Percentiles rank a stretch among this genome's conserved stretches.
Conservation (phyloP, 2,113 vertebrate species). For the Nibea coibor region DNA sequence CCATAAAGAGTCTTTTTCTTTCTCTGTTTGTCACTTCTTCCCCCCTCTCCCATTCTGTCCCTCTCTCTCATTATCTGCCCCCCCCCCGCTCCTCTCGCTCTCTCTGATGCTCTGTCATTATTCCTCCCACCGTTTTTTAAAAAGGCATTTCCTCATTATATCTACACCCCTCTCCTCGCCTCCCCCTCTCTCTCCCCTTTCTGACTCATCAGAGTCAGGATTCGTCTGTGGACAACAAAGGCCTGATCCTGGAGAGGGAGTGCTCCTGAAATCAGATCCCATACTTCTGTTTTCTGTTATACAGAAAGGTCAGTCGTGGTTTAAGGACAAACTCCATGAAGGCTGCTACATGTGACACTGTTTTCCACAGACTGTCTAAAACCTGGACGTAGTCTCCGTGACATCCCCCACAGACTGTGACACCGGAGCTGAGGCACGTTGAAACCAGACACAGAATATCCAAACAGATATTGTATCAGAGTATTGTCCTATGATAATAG, state of each 20-base stretch:
- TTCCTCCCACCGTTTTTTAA: not conserved
- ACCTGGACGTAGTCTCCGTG: too few species aligned
- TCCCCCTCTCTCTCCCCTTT: not conserved
- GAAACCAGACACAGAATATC: too few species aligned
- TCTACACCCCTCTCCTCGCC: not conserved
- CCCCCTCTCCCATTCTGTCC: not conserved
- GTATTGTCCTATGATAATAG: too few species aligned
- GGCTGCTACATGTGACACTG: too few species aligned
- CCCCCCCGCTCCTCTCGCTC: not conserved
- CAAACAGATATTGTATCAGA: too few species aligned
- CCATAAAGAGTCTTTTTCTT: slow-evolving; percentile 43
- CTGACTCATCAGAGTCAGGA: slow-evolving; percentile 45
- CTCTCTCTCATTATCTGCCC: not conserved
- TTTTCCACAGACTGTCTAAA: too few species aligned
- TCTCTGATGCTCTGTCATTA: slow-evolving; percentile 2
- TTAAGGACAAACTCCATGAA: not conserved
- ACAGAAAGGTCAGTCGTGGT: not conserved
- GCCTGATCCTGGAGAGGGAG: not conserved
- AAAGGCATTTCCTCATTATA: slow-evolving; percentile 13
- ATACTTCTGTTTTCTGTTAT: not conserved
- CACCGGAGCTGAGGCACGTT: too few species aligned
- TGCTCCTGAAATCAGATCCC: slow-evolving; percentile 12
- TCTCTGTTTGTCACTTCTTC: slow-evolving; percentile 27
- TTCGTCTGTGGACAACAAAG: slow-evolving; percentile 30
- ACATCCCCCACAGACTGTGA: too few species aligned